Evolutionary conservation across 2,888 invertebrate species (phyloP).

Genomic region (Pyrochroa serraticornis): DNA sequence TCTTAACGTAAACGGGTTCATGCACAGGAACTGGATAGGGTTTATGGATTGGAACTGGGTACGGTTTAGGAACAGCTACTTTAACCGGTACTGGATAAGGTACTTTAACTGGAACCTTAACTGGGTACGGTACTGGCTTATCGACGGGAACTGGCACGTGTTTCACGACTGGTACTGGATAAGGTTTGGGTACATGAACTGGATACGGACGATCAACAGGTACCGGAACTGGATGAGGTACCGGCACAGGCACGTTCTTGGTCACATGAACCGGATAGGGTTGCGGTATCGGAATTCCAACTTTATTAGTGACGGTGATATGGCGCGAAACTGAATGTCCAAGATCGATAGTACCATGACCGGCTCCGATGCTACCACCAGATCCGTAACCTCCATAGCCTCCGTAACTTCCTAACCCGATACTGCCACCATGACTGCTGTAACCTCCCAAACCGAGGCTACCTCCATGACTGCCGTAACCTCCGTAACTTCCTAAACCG

Average conservation of each 20-base stretch:
- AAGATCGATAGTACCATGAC: constrained; percentile 36
- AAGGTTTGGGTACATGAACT: constrained; percentile 59
- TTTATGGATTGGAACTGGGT: constrained; percentile 58
- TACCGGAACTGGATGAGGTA: constrained; percentile 55
- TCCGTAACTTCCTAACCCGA: constrained; percentile 29
- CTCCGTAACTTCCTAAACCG: constrained; percentile 18
- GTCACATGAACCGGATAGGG: constrained; percentile 62
- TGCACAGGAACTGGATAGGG: constrained; percentile 61
- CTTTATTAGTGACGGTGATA: constrained; percentile 58
- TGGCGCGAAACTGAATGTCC: constrained; percentile 49
- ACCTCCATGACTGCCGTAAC: background rate
- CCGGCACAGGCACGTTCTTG: constrained; percentile 60
- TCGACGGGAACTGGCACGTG: constrained; percentile 63
- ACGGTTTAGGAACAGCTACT: constrained; percentile 52
- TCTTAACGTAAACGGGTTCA: constrained; percentile 54
- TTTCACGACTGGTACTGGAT: constrained; percentile 60
- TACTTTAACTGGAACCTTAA: constrained; percentile 57
- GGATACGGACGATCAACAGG: constrained; percentile 61
- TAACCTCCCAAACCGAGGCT: constrained; percentile 19
- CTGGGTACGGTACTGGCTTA: constrained; percentile 59
- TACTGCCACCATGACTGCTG: constrained; percentile 6
- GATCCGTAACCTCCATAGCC: constrained; percentile 7
- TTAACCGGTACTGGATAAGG: constrained; percentile 51
- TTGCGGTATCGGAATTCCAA: constrained; percentile 61
- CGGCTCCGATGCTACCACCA: constrained; percentile 1